Conservation (phyloP, 2,113 vertebrate species). For the Herpetotheres cachinnans region DNA sequence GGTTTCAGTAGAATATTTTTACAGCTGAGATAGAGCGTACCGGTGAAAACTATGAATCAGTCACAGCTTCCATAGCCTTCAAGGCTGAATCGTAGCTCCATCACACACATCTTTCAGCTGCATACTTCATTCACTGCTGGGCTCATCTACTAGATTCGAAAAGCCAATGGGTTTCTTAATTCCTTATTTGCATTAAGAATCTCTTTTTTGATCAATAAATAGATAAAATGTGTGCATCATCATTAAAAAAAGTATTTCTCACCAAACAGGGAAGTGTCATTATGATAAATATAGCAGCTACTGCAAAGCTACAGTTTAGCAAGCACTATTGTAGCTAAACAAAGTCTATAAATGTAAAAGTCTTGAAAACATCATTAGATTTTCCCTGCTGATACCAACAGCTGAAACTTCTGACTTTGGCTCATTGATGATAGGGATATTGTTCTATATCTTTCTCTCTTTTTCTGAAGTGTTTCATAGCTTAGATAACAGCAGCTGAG, state of each 20-base stretch:
- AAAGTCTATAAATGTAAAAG: neutral
- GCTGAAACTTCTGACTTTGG: neutral
- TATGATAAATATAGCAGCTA: neutral
- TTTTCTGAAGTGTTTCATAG: neutral
- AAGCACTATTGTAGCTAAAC: neutral
- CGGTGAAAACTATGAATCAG: neutral
- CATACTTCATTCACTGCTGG: neutral
- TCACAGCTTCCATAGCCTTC: neutral
- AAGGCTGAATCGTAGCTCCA: neutral
- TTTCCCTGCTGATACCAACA: neutral
- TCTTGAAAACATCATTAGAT: neutral
- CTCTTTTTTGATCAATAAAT: neutral
- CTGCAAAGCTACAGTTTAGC: neutral
- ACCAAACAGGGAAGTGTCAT: neutral
- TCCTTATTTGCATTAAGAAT: neutral
- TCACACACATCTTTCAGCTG: neutral
- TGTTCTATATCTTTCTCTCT: neutral
- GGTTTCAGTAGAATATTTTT: neutral
- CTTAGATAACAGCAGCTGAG: constrained; percentile 31
- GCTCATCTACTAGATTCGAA: neutral
- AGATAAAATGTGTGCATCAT: neutral
- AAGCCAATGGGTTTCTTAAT: neutral
- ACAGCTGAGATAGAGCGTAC: neutral
- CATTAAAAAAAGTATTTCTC: neutral
- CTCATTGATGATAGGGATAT: neutral